Evolutionary conservation across 2,888 invertebrate genomes (phyloP), one percentile per base, ranked within the genome.

Genomic region (Dilophus febrilis): DNA sequence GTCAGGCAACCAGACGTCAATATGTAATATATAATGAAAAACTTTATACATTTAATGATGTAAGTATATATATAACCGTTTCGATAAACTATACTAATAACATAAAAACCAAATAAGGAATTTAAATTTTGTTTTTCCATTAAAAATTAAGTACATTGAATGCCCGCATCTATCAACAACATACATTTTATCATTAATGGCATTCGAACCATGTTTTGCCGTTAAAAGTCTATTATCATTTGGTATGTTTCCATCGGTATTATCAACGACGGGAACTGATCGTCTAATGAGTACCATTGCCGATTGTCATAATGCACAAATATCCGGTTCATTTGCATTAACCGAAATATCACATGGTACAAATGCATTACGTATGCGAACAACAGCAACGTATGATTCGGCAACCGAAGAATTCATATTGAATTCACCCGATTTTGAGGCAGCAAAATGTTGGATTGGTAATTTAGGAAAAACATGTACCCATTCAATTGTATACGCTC

Each of bases 341-440:
- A 92, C 92, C 0, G 92, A 94, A 61, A 74, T 92, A 8, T 74
- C 82, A 1, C 92, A 94, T 56, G 92, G 92, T 1, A 87, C 86
- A 19, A 92, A 92, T 57, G 84, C 86, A 0, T 79, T 80, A 52
- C 80, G 78, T 4, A 83, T 92, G 80, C 69, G 80, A 50, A 90
- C 90, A 0, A 78, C 75, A 0, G 91, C 90, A 0, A 84, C 77
- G 0, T 92, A 80, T 58, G 73, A 85, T 53, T 70, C 76, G 0
- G 67, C 69, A 42, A 77, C 71, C 8, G 68, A 74, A 57, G 74
- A 75, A 54, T 71, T 88, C 65, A 58, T 88, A 53, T 67, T 85
- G 51, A 67, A 81, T 56, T 69, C 80, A 40, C 77, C 88, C 45
- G 66, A 74, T 65, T 70, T 88, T 66, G 75, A 86, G 65, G 75